Percentiles rank a stretch among this genome's conserved stretches.
Evolutionary conservation across 2,797 vertebrate genomes (phyloP).

Genomic region (Melanitta fusca): DNA sequence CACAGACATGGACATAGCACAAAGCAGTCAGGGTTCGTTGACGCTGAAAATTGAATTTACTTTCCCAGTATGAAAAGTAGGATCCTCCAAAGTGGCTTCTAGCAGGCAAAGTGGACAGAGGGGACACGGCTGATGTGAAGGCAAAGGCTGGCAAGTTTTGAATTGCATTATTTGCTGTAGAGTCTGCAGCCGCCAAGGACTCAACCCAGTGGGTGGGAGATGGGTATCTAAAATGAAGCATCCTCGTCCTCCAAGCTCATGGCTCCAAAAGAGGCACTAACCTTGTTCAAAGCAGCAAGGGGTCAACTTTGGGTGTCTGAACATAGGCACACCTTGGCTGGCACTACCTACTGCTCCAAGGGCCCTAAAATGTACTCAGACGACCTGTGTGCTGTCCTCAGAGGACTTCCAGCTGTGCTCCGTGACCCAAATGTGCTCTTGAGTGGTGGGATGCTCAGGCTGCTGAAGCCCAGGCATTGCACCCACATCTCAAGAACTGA

Average conservation of each 20-base stretch:
- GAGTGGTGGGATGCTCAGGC: neutral
- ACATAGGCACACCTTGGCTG: no score
- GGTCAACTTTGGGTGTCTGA: neutral
- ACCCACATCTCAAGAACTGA: neutral
- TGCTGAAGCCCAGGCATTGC: rapidly evolving
- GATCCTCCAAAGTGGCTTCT: neutral
- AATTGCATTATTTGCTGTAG: neutral
- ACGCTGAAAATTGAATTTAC: neutral
- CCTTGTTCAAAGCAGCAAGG: neutral
- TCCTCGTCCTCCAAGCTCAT: neutral
- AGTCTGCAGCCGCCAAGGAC: neutral
- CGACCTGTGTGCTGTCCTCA: no score
- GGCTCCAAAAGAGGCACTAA: neutral
- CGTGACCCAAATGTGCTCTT: neutral
- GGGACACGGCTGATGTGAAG: neutral
- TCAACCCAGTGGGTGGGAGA: neutral
- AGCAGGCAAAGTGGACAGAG: neutral
- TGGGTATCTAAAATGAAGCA: neutral
- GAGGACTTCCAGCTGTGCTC: neutral
- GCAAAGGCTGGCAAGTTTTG: neutral
- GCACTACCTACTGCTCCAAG: neutral
- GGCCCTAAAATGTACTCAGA: neutral
- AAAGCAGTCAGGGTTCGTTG: neutral
- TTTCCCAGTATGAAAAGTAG: neutral
- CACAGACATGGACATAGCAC: neutral